Percentiles rank a stretch among this genome's conserved stretches.
phyloP scores from a whole-genome alignment of 1,140 invertebrate species.

The Himalopsyche phryganea region DNA sequence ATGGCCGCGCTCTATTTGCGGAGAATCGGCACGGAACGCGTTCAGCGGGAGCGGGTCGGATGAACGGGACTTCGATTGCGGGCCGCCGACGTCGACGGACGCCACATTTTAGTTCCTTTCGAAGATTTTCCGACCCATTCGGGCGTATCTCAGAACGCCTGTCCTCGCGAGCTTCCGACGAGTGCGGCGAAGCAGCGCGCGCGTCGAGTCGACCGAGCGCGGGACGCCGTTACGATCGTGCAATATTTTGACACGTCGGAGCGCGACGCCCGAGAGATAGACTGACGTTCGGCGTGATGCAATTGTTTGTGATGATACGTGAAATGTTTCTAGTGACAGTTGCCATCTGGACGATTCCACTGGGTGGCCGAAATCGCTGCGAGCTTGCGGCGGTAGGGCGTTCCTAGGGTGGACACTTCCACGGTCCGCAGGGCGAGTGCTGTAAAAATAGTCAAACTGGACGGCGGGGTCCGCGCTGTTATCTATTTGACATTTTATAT shows the following conservation, averaged over 20 bases:
- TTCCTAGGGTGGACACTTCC: neutral
- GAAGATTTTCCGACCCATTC: too few relatives aligned
- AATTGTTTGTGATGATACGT: neutral
- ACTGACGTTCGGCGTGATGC: neutral
- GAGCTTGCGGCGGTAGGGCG: neutral
- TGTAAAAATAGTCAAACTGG: slow-evolving; percentile 2
- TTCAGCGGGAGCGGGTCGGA: neutral
- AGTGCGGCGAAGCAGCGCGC: too few relatives aligned
- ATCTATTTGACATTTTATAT: too few relatives aligned
- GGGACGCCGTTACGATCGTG: neutral
- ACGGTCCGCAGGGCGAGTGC: slow-evolving; percentile 1
- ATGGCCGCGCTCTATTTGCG: too few relatives aligned
- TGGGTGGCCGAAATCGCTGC: neutral
- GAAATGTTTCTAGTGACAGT: neutral
- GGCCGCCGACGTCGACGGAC: too few relatives aligned
- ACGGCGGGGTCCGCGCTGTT: too few relatives aligned
- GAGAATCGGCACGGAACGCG: neutral
- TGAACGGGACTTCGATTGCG: too few relatives aligned
- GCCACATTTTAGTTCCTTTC: too few relatives aligned
- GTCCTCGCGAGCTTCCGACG: too few relatives aligned
- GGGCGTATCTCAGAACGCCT: too few relatives aligned
- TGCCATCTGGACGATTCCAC: slow-evolving; percentile 12
- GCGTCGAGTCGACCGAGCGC: too few relatives aligned
- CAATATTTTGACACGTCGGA: neutral
- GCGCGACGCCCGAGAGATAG: neutral